phyloP scores from a whole-genome alignment of 2,113 vertebrate genomes.

The Alectura lathami region DNA sequence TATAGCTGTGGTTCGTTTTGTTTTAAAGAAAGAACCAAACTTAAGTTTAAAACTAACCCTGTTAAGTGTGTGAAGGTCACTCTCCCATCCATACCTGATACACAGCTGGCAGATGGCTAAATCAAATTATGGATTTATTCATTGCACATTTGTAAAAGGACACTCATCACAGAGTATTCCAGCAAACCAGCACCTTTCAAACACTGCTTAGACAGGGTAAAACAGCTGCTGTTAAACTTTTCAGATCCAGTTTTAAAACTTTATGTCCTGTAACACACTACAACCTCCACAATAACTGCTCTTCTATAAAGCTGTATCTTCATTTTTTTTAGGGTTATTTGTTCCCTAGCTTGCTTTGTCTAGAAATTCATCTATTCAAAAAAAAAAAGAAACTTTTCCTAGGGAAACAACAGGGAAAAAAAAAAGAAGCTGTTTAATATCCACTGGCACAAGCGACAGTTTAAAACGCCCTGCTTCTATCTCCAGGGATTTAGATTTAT shows the following conservation, averaged over 20 bases:
- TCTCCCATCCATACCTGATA: not conserved
- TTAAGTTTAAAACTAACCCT: not conserved
- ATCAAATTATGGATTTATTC: constrained; percentile 15
- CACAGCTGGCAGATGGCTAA: constrained; percentile 3
- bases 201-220: not conserved
- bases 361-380: constrained; percentile 12
- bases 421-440: constrained; percentile 48
- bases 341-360: constrained; percentile 9
- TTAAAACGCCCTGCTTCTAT: not conserved
- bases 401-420: constrained; percentile 46
- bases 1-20: not conserved
- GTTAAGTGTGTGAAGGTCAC: not conserved
- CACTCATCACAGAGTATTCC: not conserved
- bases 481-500: constrained; percentile 56
- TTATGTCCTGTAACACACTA: not conserved
- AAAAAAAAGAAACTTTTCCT: constrained; percentile 44
- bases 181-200: not conserved
- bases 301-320: not conserved
- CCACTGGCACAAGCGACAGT: constrained; percentile 28
- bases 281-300: not conserved
- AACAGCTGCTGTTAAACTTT: not conserved
- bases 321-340: not conserved
- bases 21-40: not conserved
- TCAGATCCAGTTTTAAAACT: not conserved
- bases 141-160: not conserved